These are phyloP conservation scores for Cryptoprocta ferox DNA, from an alignment of 2,797 vertebrate species.

Conservation along the genomic window DNA sequence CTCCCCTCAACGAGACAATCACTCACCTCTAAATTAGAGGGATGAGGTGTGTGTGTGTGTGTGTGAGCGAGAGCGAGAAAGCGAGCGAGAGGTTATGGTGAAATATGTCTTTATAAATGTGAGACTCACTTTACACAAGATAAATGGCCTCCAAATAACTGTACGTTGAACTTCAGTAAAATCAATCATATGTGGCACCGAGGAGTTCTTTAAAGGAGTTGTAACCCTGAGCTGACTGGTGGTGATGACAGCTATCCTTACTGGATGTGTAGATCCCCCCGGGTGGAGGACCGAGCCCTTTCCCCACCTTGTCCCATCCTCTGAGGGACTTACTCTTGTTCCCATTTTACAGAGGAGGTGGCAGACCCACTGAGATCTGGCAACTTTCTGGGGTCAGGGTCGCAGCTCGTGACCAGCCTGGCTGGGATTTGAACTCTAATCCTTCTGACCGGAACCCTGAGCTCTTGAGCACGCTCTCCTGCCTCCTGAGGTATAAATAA, in stretches of 20 bases:
- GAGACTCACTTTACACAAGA: slow-evolving; percentile 51
- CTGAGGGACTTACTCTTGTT: not conserved
- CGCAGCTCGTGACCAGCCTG: not conserved
- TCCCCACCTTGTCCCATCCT: not conserved
- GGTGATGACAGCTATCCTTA: not conserved
- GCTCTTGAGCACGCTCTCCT: not conserved
- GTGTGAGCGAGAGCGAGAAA: not conserved
- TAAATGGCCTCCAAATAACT: slow-evolving; percentile 58
- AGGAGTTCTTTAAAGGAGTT: not conserved
- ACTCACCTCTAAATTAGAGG: slow-evolving; percentile 34
- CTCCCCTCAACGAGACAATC: not conserved
- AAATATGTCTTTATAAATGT: slow-evolving; percentile 34
- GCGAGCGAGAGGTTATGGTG: not conserved
- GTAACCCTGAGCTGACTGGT: not conserved
- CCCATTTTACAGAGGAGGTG: not conserved
- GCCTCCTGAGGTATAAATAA: not conserved
- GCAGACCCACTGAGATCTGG: not conserved
- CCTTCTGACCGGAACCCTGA: not conserved
- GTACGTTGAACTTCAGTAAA: slow-evolving; percentile 39
- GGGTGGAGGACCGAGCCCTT: not conserved
- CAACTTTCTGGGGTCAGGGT: not conserved
- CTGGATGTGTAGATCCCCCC: not conserved
- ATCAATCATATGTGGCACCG: slow-evolving; percentile 25
- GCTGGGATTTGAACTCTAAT: not conserved
- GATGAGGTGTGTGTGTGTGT: not conserved